phyloP scores from a whole-genome alignment of 2,797 vertebrate genomes.

The Lagocephalus sceleratus region DNA sequence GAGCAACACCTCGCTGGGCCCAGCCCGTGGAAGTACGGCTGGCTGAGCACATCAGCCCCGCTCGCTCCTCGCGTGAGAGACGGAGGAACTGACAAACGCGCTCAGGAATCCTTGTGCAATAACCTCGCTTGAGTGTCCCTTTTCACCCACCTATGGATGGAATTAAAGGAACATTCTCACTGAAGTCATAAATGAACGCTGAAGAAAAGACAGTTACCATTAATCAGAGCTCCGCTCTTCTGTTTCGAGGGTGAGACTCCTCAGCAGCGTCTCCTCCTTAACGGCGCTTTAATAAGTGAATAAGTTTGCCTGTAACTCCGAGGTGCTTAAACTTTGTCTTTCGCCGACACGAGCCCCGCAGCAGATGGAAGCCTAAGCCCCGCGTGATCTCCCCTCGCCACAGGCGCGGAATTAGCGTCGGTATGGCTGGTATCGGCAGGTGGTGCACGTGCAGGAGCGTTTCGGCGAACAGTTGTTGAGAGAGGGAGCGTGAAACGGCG shows the following conservation, averaged over 20 bases:
- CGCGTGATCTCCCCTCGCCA: constrained; percentile 59
- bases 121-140: constrained; percentile 1
- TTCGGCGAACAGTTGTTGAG: constrained; percentile 43
- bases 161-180: no score
- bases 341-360: constrained; percentile 55
- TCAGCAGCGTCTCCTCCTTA: no score
- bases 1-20: constrained; percentile 43
- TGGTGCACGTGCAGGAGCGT: constrained; percentile 49
- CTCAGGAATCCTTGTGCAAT: constrained; percentile 10
- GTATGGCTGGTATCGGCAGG: constrained; percentile 63
- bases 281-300: not conserved
- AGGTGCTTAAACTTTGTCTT: constrained; percentile 62
- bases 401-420: constrained; percentile 58
- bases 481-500: constrained; percentile 14
- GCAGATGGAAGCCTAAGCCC: constrained; percentile 76
- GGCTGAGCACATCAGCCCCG: constrained; percentile 58
- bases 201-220: not conserved
- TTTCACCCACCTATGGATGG: no score
- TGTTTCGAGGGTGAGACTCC: no score
- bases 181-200: not conserved
- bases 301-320: constrained; percentile 10
- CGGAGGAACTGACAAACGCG: constrained; percentile 16
- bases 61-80: constrained; percentile 71
- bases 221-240: no score
- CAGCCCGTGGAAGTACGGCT: constrained; percentile 53